Conservation (phyloP, 2,888 invertebrate species). For the Cryptocephalus primarius region DNA sequence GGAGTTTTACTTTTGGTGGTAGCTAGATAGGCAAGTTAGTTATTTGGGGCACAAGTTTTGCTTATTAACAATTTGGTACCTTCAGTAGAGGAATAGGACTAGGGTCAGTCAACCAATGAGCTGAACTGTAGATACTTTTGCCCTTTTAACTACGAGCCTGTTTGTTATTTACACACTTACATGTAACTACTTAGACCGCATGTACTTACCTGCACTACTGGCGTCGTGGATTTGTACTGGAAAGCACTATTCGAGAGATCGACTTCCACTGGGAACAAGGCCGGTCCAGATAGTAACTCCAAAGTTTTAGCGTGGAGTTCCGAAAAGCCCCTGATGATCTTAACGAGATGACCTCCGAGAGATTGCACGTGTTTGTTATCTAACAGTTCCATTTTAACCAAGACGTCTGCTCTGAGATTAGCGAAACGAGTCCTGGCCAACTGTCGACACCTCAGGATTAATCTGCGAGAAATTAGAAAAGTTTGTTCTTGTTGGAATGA, state of each 20-base stretch:
- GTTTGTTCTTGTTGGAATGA: no score
- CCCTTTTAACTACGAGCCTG: no score
- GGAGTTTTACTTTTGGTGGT: no score
- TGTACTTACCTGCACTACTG: conserved; percentile 33
- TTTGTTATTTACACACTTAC: no score
- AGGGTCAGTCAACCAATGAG: no score
- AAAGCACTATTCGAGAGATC: conserved; percentile 88
- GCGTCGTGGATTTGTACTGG: conserved; percentile 66
- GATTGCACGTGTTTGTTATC: conserved; percentile 99
- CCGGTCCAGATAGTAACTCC: conserved; percentile 62
- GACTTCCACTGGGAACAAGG: conserved; percentile 91
- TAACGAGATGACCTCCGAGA: conserved; percentile 73
- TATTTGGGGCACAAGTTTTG: no score
- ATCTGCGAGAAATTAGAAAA: conserved; percentile 40
- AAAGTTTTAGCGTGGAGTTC: conserved; percentile 44
- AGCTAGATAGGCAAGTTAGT: no score
- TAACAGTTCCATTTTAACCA: conserved; percentile 92
- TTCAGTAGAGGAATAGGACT: no score
- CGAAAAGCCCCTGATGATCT: conserved; percentile 76
- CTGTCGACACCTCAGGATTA: conserved; percentile 91
- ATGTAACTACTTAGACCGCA: no score
- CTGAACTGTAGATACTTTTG: no score
- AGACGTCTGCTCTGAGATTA: conserved; percentile 75
- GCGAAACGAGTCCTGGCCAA: conserved; percentile 83
- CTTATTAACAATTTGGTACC: no score